phyloP scores from a whole-genome alignment of 2,797 vertebrate species.

The Adelosebastes latens region DNA sequence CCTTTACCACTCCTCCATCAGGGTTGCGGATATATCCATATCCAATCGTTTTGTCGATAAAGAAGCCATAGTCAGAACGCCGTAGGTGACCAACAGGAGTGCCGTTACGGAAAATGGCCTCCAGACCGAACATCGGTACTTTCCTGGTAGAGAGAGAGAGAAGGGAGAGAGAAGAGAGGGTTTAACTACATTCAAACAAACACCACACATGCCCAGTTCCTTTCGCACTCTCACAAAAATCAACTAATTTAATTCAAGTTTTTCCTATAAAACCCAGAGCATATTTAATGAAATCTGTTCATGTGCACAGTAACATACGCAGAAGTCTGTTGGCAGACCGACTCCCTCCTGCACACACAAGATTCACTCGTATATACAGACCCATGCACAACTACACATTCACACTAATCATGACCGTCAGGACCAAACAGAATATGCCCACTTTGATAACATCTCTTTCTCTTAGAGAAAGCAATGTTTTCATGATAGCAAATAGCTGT shows the following conservation, averaged over 20 bases:
- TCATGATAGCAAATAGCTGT: not conserved
- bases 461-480: not conserved
- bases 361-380: not conserved
- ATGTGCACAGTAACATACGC: not conserved
- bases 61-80: constrained; percentile 90
- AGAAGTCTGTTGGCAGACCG: not conserved
- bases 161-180: not conserved
- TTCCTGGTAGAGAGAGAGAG: constrained; percentile 78
- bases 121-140: constrained; percentile 93
- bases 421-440: not conserved
- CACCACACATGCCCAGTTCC: not conserved
- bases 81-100: constrained; percentile 90
- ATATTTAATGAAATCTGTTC: not conserved
- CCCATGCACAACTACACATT: not conserved
- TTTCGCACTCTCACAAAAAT: not conserved
- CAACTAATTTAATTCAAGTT: not conserved
- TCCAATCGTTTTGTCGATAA: constrained; percentile 90
- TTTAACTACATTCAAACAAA: not conserved
- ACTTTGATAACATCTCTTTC: not conserved
- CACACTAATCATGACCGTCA: not conserved
- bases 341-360: not conserved
- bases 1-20: constrained; percentile 87
- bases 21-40: constrained; percentile 93
- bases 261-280: not conserved
- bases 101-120: constrained; percentile 91